Percentiles rank a stretch among this genome's conserved stretches.
These are phyloP conservation scores for Fundulus diaphanus DNA, from an alignment of 2,797 vertebrate species.

Conservation along the genomic window DNA sequence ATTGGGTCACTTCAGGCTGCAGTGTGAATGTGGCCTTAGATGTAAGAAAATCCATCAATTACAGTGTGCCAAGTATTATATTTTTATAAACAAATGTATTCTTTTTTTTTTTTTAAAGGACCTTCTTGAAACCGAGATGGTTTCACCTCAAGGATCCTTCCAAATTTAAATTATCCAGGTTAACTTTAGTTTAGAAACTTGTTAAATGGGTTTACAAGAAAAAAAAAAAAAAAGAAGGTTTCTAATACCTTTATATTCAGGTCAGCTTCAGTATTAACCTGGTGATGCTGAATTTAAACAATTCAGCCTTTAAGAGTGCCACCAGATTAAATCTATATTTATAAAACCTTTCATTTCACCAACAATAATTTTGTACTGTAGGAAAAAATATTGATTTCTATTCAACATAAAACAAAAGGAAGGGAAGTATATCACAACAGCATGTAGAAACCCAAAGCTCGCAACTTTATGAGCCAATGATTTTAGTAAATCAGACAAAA, in stretches of 20 bases:
- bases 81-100: too few relatives aligned
- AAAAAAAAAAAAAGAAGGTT: accelerated
- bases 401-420: background rate
- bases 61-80: background rate
- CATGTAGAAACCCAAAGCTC: background rate
- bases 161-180: too few relatives aligned
- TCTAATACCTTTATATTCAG: background rate
- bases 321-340: background rate
- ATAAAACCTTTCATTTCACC: background rate
- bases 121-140: too few relatives aligned
- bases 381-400: background rate
- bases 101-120: too few relatives aligned
- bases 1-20: too few relatives aligned
- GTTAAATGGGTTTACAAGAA: background rate
- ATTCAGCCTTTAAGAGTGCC: background rate
- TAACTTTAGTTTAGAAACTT: background rate
- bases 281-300: background rate
- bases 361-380: background rate
- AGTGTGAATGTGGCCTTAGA: too few relatives aligned
- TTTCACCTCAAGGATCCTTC: too few relatives aligned
- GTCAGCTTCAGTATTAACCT: background rate
- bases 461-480: background rate
- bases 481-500: background rate
- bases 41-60: background rate
- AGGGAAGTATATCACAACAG: background rate